phyloP scores from a whole-genome alignment of 2,797 vertebrate species.

The Falco berigora region DNA sequence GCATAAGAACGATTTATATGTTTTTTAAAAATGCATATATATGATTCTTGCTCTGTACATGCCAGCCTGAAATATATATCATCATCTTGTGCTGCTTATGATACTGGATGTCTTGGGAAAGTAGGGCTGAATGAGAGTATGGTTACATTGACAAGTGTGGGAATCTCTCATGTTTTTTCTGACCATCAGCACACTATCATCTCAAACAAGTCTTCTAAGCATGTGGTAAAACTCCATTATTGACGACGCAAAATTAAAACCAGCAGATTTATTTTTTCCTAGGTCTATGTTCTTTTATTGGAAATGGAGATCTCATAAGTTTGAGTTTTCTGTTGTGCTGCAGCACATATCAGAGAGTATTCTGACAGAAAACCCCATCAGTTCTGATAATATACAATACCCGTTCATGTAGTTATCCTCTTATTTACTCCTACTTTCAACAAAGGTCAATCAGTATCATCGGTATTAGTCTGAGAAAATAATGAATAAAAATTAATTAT shows the following conservation, averaged over 20 bases:
- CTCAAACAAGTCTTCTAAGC: neutral
- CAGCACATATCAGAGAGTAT: neutral
- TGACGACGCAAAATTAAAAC: neutral
- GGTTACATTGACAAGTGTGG: neutral
- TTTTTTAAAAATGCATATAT: neutral
- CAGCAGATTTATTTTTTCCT: neutral
- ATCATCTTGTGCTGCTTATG: neutral
- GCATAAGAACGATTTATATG: neutral
- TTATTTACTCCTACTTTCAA: neutral
- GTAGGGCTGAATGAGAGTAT: neutral
- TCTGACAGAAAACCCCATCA: neutral
- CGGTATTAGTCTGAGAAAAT: neutral
- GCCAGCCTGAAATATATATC: neutral
- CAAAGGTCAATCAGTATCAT: neutral
- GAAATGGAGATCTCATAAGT: neutral
- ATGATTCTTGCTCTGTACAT: neutral
- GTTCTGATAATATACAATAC: neutral
- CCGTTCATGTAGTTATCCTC: neutral
- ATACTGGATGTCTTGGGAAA: neutral
- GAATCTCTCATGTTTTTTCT: neutral
- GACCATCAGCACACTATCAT: neutral
- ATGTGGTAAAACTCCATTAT: neutral
- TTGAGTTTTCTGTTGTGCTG: neutral
- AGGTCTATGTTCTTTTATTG: neutral
- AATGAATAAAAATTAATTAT: neutral